Evolutionary conservation across 2,797 vertebrate species (phyloP).

Genomic region (Pipistrellus nathusii): DNA sequence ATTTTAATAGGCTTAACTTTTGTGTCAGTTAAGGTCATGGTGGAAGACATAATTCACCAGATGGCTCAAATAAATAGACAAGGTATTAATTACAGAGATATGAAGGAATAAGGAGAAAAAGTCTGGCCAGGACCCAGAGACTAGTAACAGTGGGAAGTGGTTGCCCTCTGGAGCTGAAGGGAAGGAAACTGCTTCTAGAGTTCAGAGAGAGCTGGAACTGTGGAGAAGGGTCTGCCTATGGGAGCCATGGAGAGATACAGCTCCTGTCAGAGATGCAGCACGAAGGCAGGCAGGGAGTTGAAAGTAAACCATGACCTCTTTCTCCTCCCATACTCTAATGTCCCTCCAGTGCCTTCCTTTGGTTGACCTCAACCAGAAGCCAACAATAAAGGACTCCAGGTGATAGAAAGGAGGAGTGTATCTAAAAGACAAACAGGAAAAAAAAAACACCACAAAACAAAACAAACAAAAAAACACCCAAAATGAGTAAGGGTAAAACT

Average conservation of each 20-base stretch:
- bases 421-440: neutral
- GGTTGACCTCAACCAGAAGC: neutral
- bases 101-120: neutral
- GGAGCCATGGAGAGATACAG: neutral
- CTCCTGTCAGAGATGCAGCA: neutral
- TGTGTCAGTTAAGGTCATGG: neutral
- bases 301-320: neutral
- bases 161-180: neutral
- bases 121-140: neutral
- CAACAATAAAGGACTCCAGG: neutral
- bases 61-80: neutral
- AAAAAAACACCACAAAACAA: too few species aligned
- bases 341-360: neutral
- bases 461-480: neutral
- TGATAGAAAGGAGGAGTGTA: neutral
- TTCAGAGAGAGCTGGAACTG: neutral
- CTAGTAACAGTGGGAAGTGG: neutral
- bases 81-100: neutral
- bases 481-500: neutral
- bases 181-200: neutral
- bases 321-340: neutral
- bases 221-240: neutral
- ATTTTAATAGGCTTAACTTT: slow-evolving; percentile 1
- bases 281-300: too few species aligned
- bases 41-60: neutral